phyloP scores from a whole-genome alignment of 2,888 invertebrate species.

The Calameuta filiformis region DNA sequence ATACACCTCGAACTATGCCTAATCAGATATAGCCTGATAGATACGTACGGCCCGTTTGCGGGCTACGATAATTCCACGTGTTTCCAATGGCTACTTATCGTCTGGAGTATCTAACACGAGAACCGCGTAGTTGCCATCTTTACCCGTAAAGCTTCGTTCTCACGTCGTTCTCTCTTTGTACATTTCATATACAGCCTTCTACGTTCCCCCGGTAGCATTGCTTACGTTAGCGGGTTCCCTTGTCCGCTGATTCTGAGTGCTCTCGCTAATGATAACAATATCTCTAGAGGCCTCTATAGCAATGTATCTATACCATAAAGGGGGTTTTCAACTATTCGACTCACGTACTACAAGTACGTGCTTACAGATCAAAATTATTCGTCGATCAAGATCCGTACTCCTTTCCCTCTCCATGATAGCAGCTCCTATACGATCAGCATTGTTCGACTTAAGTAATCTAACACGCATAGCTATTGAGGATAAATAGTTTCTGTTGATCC shows the following conservation, averaged over 20 bases:
- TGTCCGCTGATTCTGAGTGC: not conserved
- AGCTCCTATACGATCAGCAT: constrained; percentile 23
- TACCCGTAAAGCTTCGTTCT: not conserved
- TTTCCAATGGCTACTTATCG: not conserved
- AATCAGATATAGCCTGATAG: constrained; percentile 4
- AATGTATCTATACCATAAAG: not conserved
- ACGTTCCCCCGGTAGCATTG: not conserved
- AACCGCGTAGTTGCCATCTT: not conserved
- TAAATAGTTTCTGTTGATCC: constrained; percentile 4
- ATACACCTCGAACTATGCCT: constrained; percentile 1
- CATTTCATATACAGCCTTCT: not conserved
- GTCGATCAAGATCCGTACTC: constrained; percentile 25
- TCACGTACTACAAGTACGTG: not conserved
- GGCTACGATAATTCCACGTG: not conserved
- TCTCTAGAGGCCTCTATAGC: not conserved
- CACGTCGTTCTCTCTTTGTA: not conserved
- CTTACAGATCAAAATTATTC: constrained; percentile 19
- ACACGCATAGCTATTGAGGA: not conserved
- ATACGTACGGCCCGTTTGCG: not conserved
- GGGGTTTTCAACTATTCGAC: not conserved
- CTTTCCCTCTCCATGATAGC: not conserved
- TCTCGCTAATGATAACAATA: not conserved
- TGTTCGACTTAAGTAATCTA: constrained; percentile 17
- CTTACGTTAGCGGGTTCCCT: not conserved
- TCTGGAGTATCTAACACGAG: not conserved